Evolutionary conservation across 2,888 invertebrate genomes (phyloP).

Genomic region (Philaethria dido): DNA sequence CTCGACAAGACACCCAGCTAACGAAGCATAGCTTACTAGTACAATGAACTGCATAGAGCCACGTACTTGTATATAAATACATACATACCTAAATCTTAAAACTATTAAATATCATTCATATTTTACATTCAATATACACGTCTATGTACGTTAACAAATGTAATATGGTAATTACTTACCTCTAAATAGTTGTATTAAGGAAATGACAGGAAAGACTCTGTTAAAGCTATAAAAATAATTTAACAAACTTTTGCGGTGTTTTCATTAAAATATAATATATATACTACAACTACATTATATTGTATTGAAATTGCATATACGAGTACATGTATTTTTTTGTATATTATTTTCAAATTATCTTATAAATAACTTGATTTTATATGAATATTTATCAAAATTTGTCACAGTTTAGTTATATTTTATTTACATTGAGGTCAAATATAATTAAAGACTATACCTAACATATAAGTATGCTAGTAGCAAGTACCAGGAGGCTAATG

Average conservation of each 20-base stretch:
- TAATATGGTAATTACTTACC: background rate
- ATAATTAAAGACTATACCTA: no score
- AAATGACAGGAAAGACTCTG: background rate
- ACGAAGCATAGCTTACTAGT: constrained; percentile 48
- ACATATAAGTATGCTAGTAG: constrained; percentile 17
- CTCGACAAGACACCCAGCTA: constrained; percentile 53
- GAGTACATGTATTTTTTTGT: no score
- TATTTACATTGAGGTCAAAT: background rate
- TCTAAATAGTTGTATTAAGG: background rate
- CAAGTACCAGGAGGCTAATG: constrained; percentile 39
- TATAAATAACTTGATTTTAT: background rate
- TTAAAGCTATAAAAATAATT: constrained; percentile 7
- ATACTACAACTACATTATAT: no score
- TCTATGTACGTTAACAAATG: background rate
- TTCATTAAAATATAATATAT: background rate
- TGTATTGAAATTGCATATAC: no score
- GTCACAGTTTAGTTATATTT: background rate
- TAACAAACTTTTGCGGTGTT: background rate
- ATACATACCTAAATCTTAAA: background rate
- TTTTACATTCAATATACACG: background rate
- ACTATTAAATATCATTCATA: constrained; percentile 1
- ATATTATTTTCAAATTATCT: no score
- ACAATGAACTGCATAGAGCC: constrained; percentile 13
- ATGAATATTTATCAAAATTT: background rate
- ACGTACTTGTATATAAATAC: background rate